Conservation (phyloP, 2,113 vertebrate species). For the Catharus fuscescens region DNA sequence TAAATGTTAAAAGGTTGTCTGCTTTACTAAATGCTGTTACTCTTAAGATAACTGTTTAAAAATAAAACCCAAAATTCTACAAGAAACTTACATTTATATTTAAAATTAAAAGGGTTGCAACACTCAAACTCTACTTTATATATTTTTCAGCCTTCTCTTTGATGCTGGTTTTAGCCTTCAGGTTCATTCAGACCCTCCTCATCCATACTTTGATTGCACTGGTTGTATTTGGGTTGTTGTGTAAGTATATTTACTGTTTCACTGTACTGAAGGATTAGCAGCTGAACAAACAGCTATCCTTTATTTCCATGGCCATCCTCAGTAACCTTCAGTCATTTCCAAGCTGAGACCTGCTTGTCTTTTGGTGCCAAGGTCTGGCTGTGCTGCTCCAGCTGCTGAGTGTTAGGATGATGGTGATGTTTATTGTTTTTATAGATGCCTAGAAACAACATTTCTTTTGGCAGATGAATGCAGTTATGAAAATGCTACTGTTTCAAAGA, state of each 20-base stretch:
- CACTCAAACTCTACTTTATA: neutral
- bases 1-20: neutral
- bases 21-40: neutral
- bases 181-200: constrained; percentile 71
- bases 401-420: neutral
- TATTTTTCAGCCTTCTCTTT: constrained; percentile 76
- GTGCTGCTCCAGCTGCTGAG: neutral
- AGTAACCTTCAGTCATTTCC: neutral
- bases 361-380: neutral
- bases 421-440: neutral
- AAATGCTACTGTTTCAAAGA: neutral
- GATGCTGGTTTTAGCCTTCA: constrained; percentile 72
- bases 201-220: constrained; percentile 76
- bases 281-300: neutral
- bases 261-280: neutral
- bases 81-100: neutral
- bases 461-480: neutral
- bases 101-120: neutral
- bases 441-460: neutral
- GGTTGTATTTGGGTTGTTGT: constrained; percentile 74
- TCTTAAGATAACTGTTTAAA: neutral
- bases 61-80: neutral
- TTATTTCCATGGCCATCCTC: neutral
- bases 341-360: neutral
- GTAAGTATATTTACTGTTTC: constrained; percentile 72